A percentile compares a stretch with the other conserved stretches of the same genome.
phyloP scores from a whole-genome alignment of 2,797 vertebrate genomes.

The Liparis tanakae region DNA sequence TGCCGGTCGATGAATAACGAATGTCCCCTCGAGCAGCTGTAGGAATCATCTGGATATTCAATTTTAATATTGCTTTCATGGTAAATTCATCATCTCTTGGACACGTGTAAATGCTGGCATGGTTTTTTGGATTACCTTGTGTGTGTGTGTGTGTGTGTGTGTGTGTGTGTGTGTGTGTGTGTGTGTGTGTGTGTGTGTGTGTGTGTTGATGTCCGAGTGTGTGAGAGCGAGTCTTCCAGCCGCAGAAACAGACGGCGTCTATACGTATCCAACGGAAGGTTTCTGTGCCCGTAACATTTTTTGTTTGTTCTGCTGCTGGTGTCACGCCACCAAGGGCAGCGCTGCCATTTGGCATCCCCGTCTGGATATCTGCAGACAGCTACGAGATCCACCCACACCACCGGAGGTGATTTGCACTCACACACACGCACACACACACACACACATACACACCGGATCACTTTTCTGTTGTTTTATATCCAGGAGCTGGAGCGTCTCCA shows the following conservation, averaged over 20 bases:
- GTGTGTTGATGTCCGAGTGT: slow-evolving; percentile 27
- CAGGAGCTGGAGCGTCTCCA: slow-evolving; percentile 13
- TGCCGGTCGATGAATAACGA: not conserved
- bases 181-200: slow-evolving; percentile 19
- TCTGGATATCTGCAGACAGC: slow-evolving; percentile 62
- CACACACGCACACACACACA: not conserved
- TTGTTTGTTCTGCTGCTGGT: slow-evolving; percentile 71
- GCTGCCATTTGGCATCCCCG: slow-evolving; percentile 68
- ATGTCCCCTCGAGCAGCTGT: not conserved
- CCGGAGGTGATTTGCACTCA: slow-evolving; percentile 26
- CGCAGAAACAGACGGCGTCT: slow-evolving; percentile 41
- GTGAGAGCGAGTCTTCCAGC: slow-evolving; percentile 33
- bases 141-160: not conserved
- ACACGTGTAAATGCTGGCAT: not conserved
- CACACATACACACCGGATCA: slow-evolving; percentile 3
- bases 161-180: slow-evolving; percentile 26
- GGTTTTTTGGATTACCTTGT: slow-evolving; percentile 4
- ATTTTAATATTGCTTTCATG: not conserved
- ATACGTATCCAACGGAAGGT: slow-evolving; percentile 49
- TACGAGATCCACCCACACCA: slow-evolving; percentile 53
- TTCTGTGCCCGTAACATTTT: slow-evolving; percentile 60
- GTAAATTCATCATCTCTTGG: not conserved
- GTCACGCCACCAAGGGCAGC: slow-evolving; percentile 69
- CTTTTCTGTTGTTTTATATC: slow-evolving; percentile 40
- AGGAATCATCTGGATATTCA: not conserved